Conservation (phyloP, 2,797 vertebrate species). For the Anguilla megastoma region DNA sequence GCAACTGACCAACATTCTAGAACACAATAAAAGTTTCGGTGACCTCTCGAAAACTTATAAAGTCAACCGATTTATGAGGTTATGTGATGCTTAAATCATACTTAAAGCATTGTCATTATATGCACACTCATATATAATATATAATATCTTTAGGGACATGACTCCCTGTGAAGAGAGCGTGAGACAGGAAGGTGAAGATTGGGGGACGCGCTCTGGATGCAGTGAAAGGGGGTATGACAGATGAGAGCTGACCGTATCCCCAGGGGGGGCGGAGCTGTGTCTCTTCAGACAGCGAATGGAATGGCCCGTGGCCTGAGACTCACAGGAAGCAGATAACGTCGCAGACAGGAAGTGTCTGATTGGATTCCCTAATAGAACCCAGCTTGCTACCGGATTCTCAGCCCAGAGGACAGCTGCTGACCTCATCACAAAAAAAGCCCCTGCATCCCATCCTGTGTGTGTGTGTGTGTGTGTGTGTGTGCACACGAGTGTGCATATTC, state of each 20-base stretch:
- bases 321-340: conserved; percentile 62
- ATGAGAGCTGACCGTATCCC: conserved; percentile 29
- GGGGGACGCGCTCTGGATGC: conserved; percentile 23
- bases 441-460: neutral
- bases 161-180: neutral
- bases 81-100: neutral
- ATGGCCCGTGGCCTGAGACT: conserved; percentile 56
- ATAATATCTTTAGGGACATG: neutral
- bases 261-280: conserved; percentile 47
- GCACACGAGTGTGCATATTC: neutral
- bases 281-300: conserved; percentile 57
- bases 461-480: neutral
- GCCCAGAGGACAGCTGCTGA: conserved; percentile 69
- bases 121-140: conserved; percentile 41
- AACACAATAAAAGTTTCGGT: neutral
- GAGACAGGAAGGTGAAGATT: neutral
- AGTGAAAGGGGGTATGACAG: neutral
- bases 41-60: neutral
- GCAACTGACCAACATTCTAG: neutral
- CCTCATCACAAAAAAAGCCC: conserved; percentile 54
- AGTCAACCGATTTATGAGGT: neutral
- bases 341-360: conserved; percentile 75
- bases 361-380: conserved; percentile 73
- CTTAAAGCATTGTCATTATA: neutral
- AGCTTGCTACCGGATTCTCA: conserved; percentile 69